Percentiles rank a stretch among this genome's conserved stretches.
Conservation (phyloP, 2,888 invertebrate species). For the Cryptophagus acutangulus region DNA sequence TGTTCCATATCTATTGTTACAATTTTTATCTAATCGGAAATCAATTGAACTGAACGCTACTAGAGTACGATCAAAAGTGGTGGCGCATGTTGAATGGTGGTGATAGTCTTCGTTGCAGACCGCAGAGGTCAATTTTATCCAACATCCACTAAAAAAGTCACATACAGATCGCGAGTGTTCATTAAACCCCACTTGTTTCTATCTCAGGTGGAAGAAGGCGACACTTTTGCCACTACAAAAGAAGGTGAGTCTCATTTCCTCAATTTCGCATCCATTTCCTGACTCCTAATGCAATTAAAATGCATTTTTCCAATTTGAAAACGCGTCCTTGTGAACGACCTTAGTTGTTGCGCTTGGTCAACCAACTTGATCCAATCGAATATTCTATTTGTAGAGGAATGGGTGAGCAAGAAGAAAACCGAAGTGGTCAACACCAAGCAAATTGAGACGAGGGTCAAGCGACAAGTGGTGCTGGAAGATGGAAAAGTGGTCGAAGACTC, state of each 20-base stretch:
- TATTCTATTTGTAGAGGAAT: slow-evolving; percentile 64
- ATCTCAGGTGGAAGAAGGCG: slow-evolving; percentile 59
- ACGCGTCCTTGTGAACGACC: neutral
- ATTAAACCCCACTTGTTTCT: slow-evolving; percentile 42
- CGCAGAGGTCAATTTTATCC: slow-evolving; percentile 49
- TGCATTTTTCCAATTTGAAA: neutral
- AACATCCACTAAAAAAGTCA: slow-evolving; percentile 38
- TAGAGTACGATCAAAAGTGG: too few species aligned
- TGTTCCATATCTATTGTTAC: too few species aligned
- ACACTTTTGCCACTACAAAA: slow-evolving; percentile 80
- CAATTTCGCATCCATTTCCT: slow-evolving; percentile 6
- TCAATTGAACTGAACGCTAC: too few species aligned
- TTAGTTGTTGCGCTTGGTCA: neutral
- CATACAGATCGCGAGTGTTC: slow-evolving; percentile 45
- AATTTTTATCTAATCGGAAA: too few species aligned
- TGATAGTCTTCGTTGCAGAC: slow-evolving; percentile 62
- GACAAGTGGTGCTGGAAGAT: slow-evolving; percentile 85
- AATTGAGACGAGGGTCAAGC: slow-evolving; percentile 85
- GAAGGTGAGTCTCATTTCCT: slow-evolving; percentile 64
- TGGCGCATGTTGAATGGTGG: slow-evolving; percentile 61
- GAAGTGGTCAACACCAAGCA: slow-evolving; percentile 86
- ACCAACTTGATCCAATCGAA: too few species aligned
- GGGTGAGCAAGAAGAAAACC: slow-evolving; percentile 85
- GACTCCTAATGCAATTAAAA: neutral
- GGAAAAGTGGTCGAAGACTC: slow-evolving; percentile 85